Evolutionary conservation across 2,113 vertebrate species (phyloP), one percentile per base, ranked within the genome.

Genomic region (Halichoerus grypus): DNA sequence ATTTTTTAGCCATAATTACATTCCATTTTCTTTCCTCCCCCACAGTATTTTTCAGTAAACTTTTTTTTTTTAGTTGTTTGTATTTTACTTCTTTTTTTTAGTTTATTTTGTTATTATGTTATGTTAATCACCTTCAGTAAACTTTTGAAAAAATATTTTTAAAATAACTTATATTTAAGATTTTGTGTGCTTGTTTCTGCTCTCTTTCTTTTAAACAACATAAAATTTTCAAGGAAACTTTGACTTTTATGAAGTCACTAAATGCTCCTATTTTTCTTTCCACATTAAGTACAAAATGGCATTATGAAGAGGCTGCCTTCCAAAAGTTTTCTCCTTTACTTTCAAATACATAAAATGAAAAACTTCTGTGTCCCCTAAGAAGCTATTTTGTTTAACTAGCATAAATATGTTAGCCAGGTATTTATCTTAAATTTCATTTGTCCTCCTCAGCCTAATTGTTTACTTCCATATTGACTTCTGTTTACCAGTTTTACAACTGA

Each of bases 321-420:
- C 71, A 96, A 85, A 85, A 74, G 39, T 51, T 55, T 39, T 61
- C 46, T 63, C 26, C 36, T 96, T 82, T 31, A 19, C 61, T 84
- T 79, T 92, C 57, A 96, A 65, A 94, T 85, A 84, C 39, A 21
- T 59, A 57, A 89, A 85, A 49, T 79, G 49, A 80, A 69, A 93
- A 31, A 51, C 26, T 26, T 33, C 46, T 93, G 63, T 80, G n/a
- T 88, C 5, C 67, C 49, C 7, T 22, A 51, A 79, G 33, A 79
- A 72, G 21, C n/a, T 65, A 49, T 57, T 94, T 84, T 55, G 9
- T 86, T 79, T 80, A 84, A 65, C 53, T 57, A 81, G 8, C 46
- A 26, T 36, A 33, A 63, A 89, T 65, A 90, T 42, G 33, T 59
- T 57, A 71, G 63, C 49, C 19, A 81, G 16, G 51, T 69, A 87